These are phyloP conservation scores for Rhinogobio ventralis DNA, from an alignment of 2,797 vertebrate genomes.

Conservation along the genomic window DNA sequence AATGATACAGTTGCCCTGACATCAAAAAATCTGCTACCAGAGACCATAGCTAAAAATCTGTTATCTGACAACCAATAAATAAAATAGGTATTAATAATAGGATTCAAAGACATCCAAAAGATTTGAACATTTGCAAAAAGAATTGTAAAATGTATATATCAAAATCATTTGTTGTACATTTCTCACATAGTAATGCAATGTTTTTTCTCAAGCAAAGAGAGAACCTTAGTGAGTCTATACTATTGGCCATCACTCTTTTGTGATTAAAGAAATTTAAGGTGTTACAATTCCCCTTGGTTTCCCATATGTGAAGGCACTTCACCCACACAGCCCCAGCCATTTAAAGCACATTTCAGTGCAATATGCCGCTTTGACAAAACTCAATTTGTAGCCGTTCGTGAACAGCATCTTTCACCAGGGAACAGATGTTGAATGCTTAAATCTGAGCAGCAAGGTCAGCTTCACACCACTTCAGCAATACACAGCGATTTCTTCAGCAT, in stretches of 20 bases:
- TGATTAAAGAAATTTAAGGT: background rate
- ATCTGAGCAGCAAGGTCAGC: slow-evolving; percentile 22
- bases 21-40: background rate
- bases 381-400: slow-evolving; percentile 15
- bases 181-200: background rate
- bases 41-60: background rate
- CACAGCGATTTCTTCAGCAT: background rate
- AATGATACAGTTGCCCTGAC: background rate
- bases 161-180: no score
- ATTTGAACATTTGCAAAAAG: background rate
- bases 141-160: background rate
- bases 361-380: slow-evolving; percentile 18
- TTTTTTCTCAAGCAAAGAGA: background rate
- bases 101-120: background rate
- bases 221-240: background rate
- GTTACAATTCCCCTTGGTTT: background rate
- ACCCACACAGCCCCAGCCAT: background rate
- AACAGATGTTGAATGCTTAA: slow-evolving; percentile 42
- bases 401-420: slow-evolving; percentile 14
- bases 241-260: background rate
- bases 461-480: slow-evolving; percentile 31
- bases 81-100: background rate
- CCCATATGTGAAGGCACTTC: background rate
- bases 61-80: background rate
- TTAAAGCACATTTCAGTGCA: slow-evolving; percentile 27